phyloP scores from a whole-genome alignment of 1,140 invertebrate genomes.

The Drosophila sp. region DNA sequence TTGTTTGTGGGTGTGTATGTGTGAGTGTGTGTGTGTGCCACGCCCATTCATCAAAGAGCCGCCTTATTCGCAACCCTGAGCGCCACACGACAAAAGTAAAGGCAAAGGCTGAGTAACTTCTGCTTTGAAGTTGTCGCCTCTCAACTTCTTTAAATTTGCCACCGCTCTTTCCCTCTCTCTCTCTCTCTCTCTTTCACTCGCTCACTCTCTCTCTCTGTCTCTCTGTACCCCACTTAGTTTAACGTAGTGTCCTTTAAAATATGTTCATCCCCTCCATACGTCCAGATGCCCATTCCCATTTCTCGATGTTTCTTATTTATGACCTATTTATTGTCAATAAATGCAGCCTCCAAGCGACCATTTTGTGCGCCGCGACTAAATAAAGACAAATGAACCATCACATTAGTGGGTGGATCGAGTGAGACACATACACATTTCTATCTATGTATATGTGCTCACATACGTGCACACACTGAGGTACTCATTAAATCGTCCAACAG shows the following conservation, averaged over 20 bases:
- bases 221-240: conserved; percentile 28
- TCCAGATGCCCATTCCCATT: not conserved
- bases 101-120: conserved; percentile 56
- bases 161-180: not conserved
- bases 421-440: conserved; percentile 11
- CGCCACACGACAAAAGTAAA: conserved; percentile 36
- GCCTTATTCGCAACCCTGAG: not conserved
- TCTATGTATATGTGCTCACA: not conserved
- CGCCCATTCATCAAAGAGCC: conserved; percentile 30
- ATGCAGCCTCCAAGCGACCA: conserved; percentile 79
- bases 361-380: conserved; percentile 69
- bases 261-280: not conserved
- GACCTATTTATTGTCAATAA: conserved; percentile 81
- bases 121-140: conserved; percentile 70
- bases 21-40: conserved; percentile 18
- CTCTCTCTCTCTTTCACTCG: not conserved
- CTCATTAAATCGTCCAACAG: conserved; percentile 43
- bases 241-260: conserved; percentile 50
- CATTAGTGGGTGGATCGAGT: conserved; percentile 58
- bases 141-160: conserved; percentile 22
- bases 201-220: not conserved
- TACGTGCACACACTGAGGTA: conserved; percentile 12
- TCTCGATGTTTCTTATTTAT: conserved; percentile 62
- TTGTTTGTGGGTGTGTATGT: conserved; percentile 8
- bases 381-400: conserved; percentile 79